Conservation (phyloP, 2,797 vertebrate species). For the Typhlichthys eigenmanni region DNA sequence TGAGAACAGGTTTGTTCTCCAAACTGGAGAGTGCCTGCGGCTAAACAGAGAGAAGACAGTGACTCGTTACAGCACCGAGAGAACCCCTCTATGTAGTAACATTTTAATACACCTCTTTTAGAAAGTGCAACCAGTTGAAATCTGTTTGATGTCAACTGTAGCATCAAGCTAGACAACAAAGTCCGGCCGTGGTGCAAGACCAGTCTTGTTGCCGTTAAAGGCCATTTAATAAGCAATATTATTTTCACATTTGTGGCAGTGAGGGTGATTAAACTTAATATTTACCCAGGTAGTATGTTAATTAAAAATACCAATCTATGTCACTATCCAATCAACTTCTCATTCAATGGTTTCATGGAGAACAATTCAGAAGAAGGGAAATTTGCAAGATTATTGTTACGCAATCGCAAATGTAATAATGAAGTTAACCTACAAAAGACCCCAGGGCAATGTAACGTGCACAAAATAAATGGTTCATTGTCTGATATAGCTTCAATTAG, state of each 20-base stretch:
- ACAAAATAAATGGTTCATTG: slow-evolving; percentile 18
- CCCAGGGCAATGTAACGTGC: slow-evolving; percentile 1
- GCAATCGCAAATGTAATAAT: slow-evolving; percentile 26
- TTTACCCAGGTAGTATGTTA: slow-evolving; percentile 37
- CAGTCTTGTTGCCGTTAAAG: slow-evolving; percentile 37
- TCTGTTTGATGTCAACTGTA: slow-evolving; percentile 3
- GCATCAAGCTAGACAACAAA: slow-evolving; percentile 14
- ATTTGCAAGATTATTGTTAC: slow-evolving; percentile 24
- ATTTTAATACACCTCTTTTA: neutral
- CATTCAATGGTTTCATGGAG: slow-evolving; percentile 37
- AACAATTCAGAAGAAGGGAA: slow-evolving; percentile 34
- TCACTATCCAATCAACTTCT: slow-evolving; percentile 29
- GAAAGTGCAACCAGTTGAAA: neutral
- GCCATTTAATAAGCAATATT: slow-evolving; percentile 51
- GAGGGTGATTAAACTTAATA: slow-evolving; percentile 52
- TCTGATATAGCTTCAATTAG: neutral
- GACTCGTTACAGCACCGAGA: neutral
- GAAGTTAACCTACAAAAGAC: slow-evolving; percentile 22
- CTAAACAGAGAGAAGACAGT: slow-evolving; percentile 1
- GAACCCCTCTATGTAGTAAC: neutral
- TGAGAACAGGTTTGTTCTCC: neutral
- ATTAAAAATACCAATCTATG: slow-evolving; percentile 45
- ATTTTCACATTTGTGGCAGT: slow-evolving; percentile 31
- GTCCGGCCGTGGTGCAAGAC: slow-evolving; percentile 21
- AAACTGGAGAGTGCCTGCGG: slow-evolving; percentile 14